phyloP scores from a whole-genome alignment of 2,797 vertebrate genomes.

The Cuniculus paca region DNA sequence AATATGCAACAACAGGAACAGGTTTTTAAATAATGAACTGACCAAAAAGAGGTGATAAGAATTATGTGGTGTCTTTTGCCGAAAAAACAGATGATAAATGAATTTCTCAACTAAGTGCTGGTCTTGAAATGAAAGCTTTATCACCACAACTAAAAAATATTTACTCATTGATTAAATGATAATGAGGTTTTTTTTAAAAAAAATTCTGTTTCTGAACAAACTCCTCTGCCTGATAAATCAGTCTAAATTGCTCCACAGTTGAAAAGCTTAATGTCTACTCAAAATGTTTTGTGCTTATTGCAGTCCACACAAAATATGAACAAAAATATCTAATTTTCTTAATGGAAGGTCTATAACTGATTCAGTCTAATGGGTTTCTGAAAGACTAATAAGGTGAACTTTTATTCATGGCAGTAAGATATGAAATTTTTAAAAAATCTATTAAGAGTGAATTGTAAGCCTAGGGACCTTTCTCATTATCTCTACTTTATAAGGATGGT shows the following conservation, averaged over 20 bases:
- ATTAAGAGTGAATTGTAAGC: conserved; percentile 4
- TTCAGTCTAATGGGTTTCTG: conserved; percentile 82
- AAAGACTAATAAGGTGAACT: conserved; percentile 82
- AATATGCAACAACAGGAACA: conserved; percentile 40
- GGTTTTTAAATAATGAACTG: not conserved
- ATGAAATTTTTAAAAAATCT: conserved; percentile 62
- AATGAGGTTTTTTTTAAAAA: conserved; percentile 54
- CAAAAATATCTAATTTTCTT: conserved; percentile 81
- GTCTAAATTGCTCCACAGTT: conserved; percentile 72
- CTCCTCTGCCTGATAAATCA: conserved; percentile 59
- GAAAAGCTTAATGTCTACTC: conserved; percentile 59
- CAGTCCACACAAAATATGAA: conserved; percentile 46
- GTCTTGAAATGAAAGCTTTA: conserved; percentile 72
- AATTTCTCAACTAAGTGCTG: conserved; percentile 44
- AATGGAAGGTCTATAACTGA: conserved; percentile 82
- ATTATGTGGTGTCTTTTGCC: not conserved
- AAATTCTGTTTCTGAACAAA: conserved; percentile 66
- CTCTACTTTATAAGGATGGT: conserved; percentile 23
- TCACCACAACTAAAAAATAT: conserved; percentile 64
- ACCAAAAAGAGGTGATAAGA: conserved; percentile 47
- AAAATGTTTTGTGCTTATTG: conserved; percentile 72
- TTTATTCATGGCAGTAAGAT: conserved; percentile 78
- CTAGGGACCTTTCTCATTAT: conserved; percentile 69
- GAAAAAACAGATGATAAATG: conserved; percentile 57
- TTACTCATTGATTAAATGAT: conserved; percentile 76